These are phyloP conservation scores for Agriopis marginaria DNA, from an alignment of 2,888 invertebrate species.

Conservation along the genomic window DNA sequence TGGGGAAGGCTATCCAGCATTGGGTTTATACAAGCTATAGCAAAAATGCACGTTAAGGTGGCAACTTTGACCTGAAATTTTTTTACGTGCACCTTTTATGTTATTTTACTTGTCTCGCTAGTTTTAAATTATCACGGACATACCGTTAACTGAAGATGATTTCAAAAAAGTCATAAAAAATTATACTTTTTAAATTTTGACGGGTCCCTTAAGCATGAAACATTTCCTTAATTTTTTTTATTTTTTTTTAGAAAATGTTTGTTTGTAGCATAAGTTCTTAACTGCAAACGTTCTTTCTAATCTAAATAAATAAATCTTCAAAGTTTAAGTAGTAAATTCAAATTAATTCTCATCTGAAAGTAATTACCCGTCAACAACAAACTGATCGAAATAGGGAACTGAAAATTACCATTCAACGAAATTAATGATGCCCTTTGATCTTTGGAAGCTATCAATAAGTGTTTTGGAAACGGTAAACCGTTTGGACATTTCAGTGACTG, in stretches of 20 bases:
- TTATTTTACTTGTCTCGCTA: too few species aligned
- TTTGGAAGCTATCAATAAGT: conserved; percentile 24
- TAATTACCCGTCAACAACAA: conserved; percentile 31
- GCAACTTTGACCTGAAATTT: too few species aligned
- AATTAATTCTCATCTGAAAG: conserved; percentile 21
- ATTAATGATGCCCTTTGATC: conserved; percentile 36
- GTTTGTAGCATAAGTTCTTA: not conserved
- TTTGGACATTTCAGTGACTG: conserved; percentile 10
- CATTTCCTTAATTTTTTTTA: too few species aligned
- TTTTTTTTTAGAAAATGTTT: too few species aligned
- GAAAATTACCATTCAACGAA: conserved; percentile 35
- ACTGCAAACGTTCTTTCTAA: not conserved
- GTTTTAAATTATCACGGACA: not conserved
- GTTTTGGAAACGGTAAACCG: conserved; percentile 12
- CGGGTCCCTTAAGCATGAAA: too few species aligned
- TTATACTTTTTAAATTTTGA: not conserved
- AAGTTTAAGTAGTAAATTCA: conserved; percentile 17
- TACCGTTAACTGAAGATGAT: too few species aligned
- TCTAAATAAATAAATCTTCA: conserved; percentile 12
- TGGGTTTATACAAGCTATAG: too few species aligned
- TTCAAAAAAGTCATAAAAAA: too few species aligned
- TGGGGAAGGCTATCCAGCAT: too few species aligned
- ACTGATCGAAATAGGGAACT: conserved; percentile 31
- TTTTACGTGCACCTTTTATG: too few species aligned
- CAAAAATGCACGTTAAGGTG: too few species aligned